Base-by-base conservation (phyloP, 2,797 vertebrate species). In the Holocentrus rufus region DNA sequence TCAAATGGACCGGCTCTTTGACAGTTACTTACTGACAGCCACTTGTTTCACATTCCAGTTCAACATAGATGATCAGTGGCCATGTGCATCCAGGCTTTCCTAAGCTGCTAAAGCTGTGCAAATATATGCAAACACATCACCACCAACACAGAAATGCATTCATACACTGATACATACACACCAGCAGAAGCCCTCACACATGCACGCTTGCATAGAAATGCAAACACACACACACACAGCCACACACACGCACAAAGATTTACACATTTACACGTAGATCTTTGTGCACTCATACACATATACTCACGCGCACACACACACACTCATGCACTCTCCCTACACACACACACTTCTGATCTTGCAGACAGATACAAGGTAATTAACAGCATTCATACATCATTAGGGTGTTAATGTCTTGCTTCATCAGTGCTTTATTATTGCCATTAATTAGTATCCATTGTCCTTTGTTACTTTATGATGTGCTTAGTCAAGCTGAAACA, bases 361-460 rank as follows among this genome's bases (percentile, higher is more conserved):
- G 55, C 61, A n/a, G 64, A 87, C 62, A 72, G 78, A 87, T 84
- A 80, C 30, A 67, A 75, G 74, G 87, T 90, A 85, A 92, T 91
- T 91, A 92, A 80, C 79, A 86, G 57, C 64, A 85, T 86, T 85
- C 80, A 88, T 89, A 88, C 88, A 88, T 87, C 85, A 92, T 90
- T 90, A 90, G 77, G 64, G 66, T 83, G 79, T 80, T 88, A 88
- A 90, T 90, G 88, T 88, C 53, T 70, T 81, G 85, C 81, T 81
- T 87, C 84, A 84, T 80, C 70, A 65, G 61, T 74, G 83, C 76
- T 81, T 87, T 82, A 85, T 81, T 85, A 67, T 82, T 82, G 65
- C 73, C 78, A 86, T 89, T 88, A 83, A 90, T 90, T 88, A 89
- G 78, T 73, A 80, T 84, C 58, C 64, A 79, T 86, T 90, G 81